Evolutionary conservation across 2,888 invertebrate species (phyloP), one percentile per base, ranked within the genome.

Genomic region (Crocallis elinguaria): DNA sequence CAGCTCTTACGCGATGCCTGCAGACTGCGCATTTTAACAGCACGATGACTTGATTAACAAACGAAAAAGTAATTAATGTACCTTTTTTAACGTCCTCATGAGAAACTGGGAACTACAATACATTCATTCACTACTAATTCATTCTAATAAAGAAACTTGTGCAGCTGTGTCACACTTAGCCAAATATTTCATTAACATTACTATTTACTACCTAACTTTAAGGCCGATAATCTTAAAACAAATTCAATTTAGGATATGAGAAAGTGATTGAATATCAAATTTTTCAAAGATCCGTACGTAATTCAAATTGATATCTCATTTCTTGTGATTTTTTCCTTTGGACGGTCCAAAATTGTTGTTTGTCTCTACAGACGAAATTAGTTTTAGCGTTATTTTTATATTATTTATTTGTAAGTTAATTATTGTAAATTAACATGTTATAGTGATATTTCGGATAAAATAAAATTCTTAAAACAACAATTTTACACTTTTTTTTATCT

Each of bases 351-450:
- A 81, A 80, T 82, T 84, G 87, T 86, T 84, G 84, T 81, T 83
- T 83, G 82, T 84, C 81, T 74, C 62, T 46, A 57, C 59, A 63
- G 80, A 75, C 77, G 71, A 77, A 77, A 71, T 69, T 84, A 82
- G 82, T 77, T 82, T 75, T 85, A 84, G 84, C 79, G 85, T 87
- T 90, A 86, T 85, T 83, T 84, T 88, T 86, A 77, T 86, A 88
- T 88, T 90, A 91, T 91, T 91, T 90, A 90, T 90, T 90, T 79
- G 76, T 82, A 89, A 89, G 87, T 82, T 86, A 86, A 86, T 80
- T 75, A 77, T 83, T 90, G 89, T 91, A 88, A 88, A 90, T 86
- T 89, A 90, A 90, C 88, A 88, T 87, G 83, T 72, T 67, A 73
- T 88, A 88, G 88, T 81, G 75, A 80, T 85, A 82, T 76, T 74